phyloP scores from a whole-genome alignment of 2,888 invertebrate genomes.

The Craniophora ligustri region DNA sequence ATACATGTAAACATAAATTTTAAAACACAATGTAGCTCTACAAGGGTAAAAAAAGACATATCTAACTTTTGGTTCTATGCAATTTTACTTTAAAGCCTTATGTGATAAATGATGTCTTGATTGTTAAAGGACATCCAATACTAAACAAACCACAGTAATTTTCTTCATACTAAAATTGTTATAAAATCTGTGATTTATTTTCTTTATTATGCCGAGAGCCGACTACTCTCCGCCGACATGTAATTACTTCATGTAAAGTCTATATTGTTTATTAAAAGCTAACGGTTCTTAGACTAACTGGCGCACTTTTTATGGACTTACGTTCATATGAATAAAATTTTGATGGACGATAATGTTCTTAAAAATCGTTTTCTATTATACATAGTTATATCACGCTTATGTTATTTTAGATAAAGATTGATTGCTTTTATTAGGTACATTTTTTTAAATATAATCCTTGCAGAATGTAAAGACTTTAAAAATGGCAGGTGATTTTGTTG shows the following conservation, averaged over 20 bases:
- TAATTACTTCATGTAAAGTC: constrained; percentile 56
- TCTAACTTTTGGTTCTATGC: too few relatives aligned
- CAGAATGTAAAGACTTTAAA: neutral
- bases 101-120: too few relatives aligned
- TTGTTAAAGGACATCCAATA: too few relatives aligned
- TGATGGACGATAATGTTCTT: constrained; percentile 51
- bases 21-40: too few relatives aligned
- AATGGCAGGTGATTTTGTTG: neutral
- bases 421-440: neutral
- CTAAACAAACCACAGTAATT: too few relatives aligned
- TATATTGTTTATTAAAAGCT: constrained; percentile 59
- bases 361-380: constrained; percentile 36
- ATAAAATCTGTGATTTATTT: constrained; percentile 1
- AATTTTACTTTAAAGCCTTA: too few relatives aligned
- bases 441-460: constrained; percentile 8
- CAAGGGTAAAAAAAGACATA: too few relatives aligned
- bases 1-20: too few relatives aligned
- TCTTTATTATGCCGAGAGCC: constrained; percentile 25
- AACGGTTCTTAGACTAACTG: constrained; percentile 47
- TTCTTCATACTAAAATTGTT: too few relatives aligned
- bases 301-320: constrained; percentile 46
- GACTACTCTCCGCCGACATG: constrained; percentile 26
- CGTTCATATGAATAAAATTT: constrained; percentile 30
- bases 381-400: constrained; percentile 43
- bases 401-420: constrained; percentile 4